Percentiles rank a stretch among this genome's conserved stretches.
phyloP scores from a whole-genome alignment of 2,888 invertebrate genomes.

The Tipula lateralis region DNA sequence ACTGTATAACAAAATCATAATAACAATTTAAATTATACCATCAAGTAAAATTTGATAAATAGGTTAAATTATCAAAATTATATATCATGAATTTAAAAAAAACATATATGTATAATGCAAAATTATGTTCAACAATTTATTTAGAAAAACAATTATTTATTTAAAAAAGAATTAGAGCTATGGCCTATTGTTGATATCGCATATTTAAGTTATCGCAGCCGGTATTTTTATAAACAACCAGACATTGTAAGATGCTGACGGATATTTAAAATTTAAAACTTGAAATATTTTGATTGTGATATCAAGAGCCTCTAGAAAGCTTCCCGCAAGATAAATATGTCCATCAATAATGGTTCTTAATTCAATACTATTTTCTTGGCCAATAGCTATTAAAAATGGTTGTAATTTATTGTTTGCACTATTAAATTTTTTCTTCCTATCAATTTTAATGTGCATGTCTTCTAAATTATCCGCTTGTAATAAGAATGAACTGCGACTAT shows the following conservation, averaged over 20 bases:
- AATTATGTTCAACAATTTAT: no score
- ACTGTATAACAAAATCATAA: no score
- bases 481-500: not conserved
- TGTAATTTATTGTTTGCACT: no score
- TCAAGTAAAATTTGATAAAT: no score
- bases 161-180: no score
- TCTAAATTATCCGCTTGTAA: not conserved
- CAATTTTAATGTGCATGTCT: not conserved
- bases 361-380: not conserved
- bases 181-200: not conserved
- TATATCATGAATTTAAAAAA: no score
- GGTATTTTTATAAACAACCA: not conserved
- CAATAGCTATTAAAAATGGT: not conserved
- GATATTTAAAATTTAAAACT: not conserved
- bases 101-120: no score
- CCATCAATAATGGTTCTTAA: not conserved
- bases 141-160: no score
- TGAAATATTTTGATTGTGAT: not conserved
- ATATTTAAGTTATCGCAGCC: not conserved
- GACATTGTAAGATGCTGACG: not conserved
- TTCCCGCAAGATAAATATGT: not conserved
- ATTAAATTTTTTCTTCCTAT: not conserved
- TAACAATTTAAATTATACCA: no score
- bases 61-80: no score
- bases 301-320: not conserved